Percentiles rank a stretch among this genome's conserved stretches.
These are phyloP conservation scores for Brotula barbata DNA, from an alignment of 2,797 vertebrate genomes.

Conservation along the genomic window DNA sequence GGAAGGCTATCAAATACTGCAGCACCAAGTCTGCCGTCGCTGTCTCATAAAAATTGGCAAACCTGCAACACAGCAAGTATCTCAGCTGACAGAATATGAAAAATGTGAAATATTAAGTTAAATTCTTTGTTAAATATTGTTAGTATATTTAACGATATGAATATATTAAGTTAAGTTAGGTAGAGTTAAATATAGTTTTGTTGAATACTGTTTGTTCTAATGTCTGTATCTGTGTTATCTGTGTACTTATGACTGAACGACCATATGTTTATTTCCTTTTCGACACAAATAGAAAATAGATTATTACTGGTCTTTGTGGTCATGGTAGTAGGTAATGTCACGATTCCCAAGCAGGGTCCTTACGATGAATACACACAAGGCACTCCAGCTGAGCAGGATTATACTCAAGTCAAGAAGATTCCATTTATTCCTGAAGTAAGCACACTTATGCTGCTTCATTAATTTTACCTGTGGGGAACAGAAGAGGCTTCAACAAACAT, in stretches of 20 bases:
- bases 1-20: constrained; percentile 87
- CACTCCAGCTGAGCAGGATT: constrained; percentile 88
- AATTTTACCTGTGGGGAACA: constrained; percentile 80
- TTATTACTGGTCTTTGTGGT: constrained; percentile 82
- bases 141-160: too few relatives aligned
- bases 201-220: too few relatives aligned
- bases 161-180: too few relatives aligned
- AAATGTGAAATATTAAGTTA: too few relatives aligned
- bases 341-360: constrained; percentile 79
- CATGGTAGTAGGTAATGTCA: constrained; percentile 83
- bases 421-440: constrained; percentile 86
- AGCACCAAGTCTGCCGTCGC: constrained; percentile 81
- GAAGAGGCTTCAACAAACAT: constrained; percentile 3
- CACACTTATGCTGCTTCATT: constrained; percentile 83
- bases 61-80: constrained; percentile 66
- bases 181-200: too few relatives aligned
- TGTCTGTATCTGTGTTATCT: too few relatives aligned
- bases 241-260: too few relatives aligned
- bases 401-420: constrained; percentile 88
- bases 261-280: too few relatives aligned
- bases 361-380: constrained; percentile 83
- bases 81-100: too few relatives aligned
- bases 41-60: constrained; percentile 85
- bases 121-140: too few relatives aligned
- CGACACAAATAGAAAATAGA: too few relatives aligned